phyloP scores from a whole-genome alignment of 2,797 vertebrate genomes.

The Anabas testudineus region DNA sequence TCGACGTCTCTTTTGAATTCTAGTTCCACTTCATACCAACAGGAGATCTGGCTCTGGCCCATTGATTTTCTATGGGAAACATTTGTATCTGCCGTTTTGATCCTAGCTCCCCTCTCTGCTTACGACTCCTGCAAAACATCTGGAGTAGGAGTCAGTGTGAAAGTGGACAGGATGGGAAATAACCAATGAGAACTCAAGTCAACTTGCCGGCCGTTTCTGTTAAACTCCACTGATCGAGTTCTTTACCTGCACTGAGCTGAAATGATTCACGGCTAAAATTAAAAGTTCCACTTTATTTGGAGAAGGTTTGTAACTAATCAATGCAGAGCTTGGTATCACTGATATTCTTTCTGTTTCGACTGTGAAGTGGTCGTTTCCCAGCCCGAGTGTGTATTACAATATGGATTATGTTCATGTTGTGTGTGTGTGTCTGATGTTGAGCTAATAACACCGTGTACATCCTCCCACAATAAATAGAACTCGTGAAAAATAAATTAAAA shows the following conservation, averaged over 20 bases:
- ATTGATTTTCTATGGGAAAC: background rate
- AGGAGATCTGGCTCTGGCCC: background rate
- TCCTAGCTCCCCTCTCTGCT: slow-evolving; percentile 1
- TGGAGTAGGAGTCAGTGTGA: background rate
- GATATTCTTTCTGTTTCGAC: background rate
- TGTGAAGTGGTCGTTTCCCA: slow-evolving; percentile 30
- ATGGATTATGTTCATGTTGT: slow-evolving; percentile 2
- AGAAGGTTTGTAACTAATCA: no score
- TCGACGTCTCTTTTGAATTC: no score
- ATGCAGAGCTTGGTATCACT: no score
- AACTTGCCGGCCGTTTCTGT: background rate
- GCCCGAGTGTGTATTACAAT: background rate
- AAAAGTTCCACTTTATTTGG: background rate
- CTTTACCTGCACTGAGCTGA: no score
- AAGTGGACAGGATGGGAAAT: slow-evolving; percentile 22
- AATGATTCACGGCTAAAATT: no score
- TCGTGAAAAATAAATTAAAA: slow-evolving; percentile 74
- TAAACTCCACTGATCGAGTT: no score
- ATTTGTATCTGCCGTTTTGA: background rate
- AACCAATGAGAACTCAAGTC: slow-evolving; percentile 1
- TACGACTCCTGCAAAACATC: background rate
- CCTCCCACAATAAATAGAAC: slow-evolving; percentile 76
- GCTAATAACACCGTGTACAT: slow-evolving; percentile 34
- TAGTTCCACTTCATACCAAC: background rate
- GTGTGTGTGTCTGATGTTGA: slow-evolving; percentile 12